Conservation (phyloP, 2,797 vertebrate genomes). For the Xiphorhynchus erythropygius region DNA sequence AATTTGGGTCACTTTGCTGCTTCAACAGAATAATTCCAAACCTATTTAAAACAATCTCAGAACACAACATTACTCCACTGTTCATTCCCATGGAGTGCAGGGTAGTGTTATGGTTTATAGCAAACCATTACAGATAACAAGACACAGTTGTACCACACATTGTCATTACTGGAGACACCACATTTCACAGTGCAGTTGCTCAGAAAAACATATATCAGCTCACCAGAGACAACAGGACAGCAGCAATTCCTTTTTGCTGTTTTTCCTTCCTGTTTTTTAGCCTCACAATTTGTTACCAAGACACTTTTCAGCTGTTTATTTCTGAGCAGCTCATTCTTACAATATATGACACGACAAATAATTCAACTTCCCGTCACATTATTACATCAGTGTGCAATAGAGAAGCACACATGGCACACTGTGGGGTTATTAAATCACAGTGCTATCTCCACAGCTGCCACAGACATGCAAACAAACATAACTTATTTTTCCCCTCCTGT, state of each 20-base stretch:
- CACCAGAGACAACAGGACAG: background rate
- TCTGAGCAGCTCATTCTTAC: background rate
- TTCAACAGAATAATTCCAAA: slow-evolving; percentile 23
- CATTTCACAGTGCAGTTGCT: background rate
- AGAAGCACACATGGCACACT: background rate
- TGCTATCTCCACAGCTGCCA: slow-evolving; percentile 17
- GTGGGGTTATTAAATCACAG: slow-evolving; percentile 38
- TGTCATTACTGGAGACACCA: background rate
- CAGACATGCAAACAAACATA: background rate
- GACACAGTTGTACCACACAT: background rate
- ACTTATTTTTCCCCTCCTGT: background rate
- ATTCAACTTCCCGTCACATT: background rate
- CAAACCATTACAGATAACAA: slow-evolving; percentile 29
- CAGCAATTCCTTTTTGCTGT: background rate
- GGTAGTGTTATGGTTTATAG: background rate
- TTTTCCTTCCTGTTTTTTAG: background rate
- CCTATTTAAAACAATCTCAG: slow-evolving; percentile 24
- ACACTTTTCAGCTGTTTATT: background rate
- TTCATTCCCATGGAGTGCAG: background rate
- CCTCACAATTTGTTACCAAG: background rate
- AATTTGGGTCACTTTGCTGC: slow-evolving; percentile 26
- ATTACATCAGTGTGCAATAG: background rate
- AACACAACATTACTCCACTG: background rate
- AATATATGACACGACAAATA: slow-evolving; percentile 2
- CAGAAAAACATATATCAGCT: background rate